Base-by-base conservation (phyloP, 2,797 vertebrate genomes). In the Agapornis canus region DNA sequence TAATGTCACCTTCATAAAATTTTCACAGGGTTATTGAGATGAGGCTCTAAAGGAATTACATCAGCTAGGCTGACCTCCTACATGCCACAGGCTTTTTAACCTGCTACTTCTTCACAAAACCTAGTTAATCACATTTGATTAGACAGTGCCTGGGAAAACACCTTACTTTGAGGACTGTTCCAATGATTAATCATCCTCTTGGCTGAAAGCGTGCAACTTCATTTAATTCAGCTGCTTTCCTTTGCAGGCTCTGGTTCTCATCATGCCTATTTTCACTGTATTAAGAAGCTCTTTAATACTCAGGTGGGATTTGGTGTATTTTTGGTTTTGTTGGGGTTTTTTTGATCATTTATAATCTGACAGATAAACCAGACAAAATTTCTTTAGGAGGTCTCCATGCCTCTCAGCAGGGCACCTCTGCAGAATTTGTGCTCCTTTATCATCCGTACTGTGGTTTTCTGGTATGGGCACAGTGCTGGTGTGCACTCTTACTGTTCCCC, bases 161-260 rank as follows among this genome's bases (percentile, higher is more conserved):
- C 52, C n/a, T 77, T 73, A n/a, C 39, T 89, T n/a, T 68, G 43
- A 85, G 75, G 84, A 68, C 47, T 73, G 11, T 3, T 92, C 69
- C 64, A 94, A 21, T n/a, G 49, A 89, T 66, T 72, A 70, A 89
- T 66, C 52, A 85, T 19, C 25, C 31, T 84, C n/a, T 72, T 81
- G 79, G 48, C 63, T 82, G 39, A 52, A 76, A 82, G 18, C 7
- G 40, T 26, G 51, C 57, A 86, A 51, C 35, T 81, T 72, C 29
- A 60, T 87, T 87, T 82, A 81, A 70, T 78, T 91, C 13, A 18
- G 11, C 27, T 60, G 40, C 66, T 82, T 87, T 68, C 15, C 37
- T 79, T 75, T 32, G 42, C 72, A 87, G 43, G 10, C 61, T 78
- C 78, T 78, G 52, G 27, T 68, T 82, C 65, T 71, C 68, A 13